Base-by-base conservation (phyloP, 2,888 invertebrate species). In the Dyspetes luteomarginatus region DNA sequence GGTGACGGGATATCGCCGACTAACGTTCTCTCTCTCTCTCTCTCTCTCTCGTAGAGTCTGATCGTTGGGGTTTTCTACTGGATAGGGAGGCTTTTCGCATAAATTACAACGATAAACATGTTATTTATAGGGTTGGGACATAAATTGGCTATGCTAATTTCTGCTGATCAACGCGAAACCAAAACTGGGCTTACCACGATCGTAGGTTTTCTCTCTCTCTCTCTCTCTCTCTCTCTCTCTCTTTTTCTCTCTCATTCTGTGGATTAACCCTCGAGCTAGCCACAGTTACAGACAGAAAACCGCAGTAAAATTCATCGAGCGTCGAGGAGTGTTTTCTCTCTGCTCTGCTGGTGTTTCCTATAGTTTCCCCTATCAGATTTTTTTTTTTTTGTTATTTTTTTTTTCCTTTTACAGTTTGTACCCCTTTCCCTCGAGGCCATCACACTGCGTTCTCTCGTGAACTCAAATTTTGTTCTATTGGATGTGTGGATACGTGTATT, bases 31-130 rank as follows among this genome's bases (percentile, higher is more conserved):
- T 41, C 62, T 26, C 22, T 52, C 24, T 62, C 55, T 45, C 41
- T 58, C 30, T 78, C 64, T 28, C 55, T 3, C 58, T 17, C 45
- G 17, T 60, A 30, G 52, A 24, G 17, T 17, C 58, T 30, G 30
- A 58, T 69, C 55, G 64, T 28, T 45, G n/a, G 55, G 41, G 45
- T 28, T 75, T 69, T 45, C 41, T 41, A 56, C 7, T 55, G 52
- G 65, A 43, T 26, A 28, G 30, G 28, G 58, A 48, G 19, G 67
- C 36, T 41, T 52, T 50, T 60, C 85, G 89, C 90, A 91, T 91
- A 91, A 90, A 91, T 91, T 91, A 90, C 89, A 89, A 90, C 89
- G 90, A 89, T 91, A 91, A 90, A 91, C 91, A 90, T 89, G 90
- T 91, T 91, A 91, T 91, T 91, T 91, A 91, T 90, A 90, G 90